Evolutionary conservation across 2,888 invertebrate genomes (phyloP), one percentile per base, ranked within the genome.

Genomic region (Lobophora halterata): DNA sequence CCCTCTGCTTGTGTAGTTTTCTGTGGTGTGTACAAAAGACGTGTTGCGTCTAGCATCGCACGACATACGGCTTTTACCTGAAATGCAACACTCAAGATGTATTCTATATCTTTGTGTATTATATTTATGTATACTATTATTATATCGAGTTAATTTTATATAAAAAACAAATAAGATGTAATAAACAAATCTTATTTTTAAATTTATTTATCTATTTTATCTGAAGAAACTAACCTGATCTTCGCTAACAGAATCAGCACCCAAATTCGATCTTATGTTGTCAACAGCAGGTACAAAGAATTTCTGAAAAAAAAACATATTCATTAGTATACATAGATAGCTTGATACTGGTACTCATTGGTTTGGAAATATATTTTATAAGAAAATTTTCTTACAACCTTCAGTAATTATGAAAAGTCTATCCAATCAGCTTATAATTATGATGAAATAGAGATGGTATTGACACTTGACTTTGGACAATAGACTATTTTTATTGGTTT

Each of bases 281-380:
- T 91, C 91, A 18, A 95, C 90, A 42, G 93, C 95, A 47, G 94
- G 93, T 61, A 92, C 92, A 80, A 95, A 94, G 77, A 92, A 95
- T 85, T 91, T 92, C 93, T 94, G 80, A 32, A 90, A 90, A 43
- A 50, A 46, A 41, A 21, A 23, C 45, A 13, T 24, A 3, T 12
- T 7, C n/a, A 14, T 14, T 20, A 26, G 8, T 6, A 9, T 4
- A 11, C 5, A 12, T 26, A 5, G 21, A 28, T 14, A 20, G n/a
- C n/a, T n/a, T n/a, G n/a, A n/a, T n/a, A n/a, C n/a, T n/a, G n/a
- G n/a, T n/a, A n/a, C n/a, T n/a, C n/a, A n/a, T n/a, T n/a, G n/a
- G n/a, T n/a, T n/a, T n/a, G n/a, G n/a, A n/a, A n/a, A n/a, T n/a
- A n/a, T n/a, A n/a, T n/a, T n/a, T n/a, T n/a, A n/a, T n/a, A n/a